Conservation (phyloP, 2,888 invertebrate genomes). For the Euspilapteryx auroguttella region DNA sequence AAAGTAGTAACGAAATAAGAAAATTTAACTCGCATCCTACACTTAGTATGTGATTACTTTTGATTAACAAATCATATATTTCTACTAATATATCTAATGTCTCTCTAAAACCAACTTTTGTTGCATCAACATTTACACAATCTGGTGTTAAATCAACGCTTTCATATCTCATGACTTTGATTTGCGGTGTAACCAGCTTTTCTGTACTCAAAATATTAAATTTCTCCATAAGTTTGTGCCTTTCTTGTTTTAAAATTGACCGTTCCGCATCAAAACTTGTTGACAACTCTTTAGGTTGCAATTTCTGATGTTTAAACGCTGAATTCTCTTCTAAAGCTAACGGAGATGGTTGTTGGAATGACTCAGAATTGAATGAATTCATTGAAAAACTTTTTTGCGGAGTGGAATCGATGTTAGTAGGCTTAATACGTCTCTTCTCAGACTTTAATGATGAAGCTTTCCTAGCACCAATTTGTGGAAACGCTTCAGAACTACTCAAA, state of each 20-base stretch:
- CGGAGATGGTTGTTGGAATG: constrained; percentile 28
- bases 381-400: constrained; percentile 31
- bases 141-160: constrained; percentile 16
- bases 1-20: constrained; percentile 65
- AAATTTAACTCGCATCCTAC: constrained; percentile 70
- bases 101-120: constrained; percentile 45
- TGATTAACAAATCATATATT: constrained; percentile 62
- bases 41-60: constrained; percentile 65
- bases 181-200: constrained; percentile 19
- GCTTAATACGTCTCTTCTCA: constrained; percentile 51
- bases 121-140: constrained; percentile 33
- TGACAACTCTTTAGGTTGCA: constrained; percentile 25
- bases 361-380: constrained; percentile 32
- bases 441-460: constrained; percentile 32
- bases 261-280: constrained; percentile 38
- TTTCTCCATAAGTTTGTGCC: constrained; percentile 47
- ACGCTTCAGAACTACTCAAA: constrained; percentile 36
- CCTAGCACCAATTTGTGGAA: constrained; percentile 42
- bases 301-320: constrained; percentile 30
- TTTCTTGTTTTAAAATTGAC: constrained; percentile 38
- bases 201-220: constrained; percentile 37
- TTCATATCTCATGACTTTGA: constrained; percentile 30
- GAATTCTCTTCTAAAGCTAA: constrained; percentile 31
- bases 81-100: constrained; percentile 56
- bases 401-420: constrained; percentile 37